Evolutionary conservation across 1,140 invertebrate genomes (phyloP), one percentile per base, ranked within the genome.

Genomic region (Trachymyrmex cornetzi): DNA sequence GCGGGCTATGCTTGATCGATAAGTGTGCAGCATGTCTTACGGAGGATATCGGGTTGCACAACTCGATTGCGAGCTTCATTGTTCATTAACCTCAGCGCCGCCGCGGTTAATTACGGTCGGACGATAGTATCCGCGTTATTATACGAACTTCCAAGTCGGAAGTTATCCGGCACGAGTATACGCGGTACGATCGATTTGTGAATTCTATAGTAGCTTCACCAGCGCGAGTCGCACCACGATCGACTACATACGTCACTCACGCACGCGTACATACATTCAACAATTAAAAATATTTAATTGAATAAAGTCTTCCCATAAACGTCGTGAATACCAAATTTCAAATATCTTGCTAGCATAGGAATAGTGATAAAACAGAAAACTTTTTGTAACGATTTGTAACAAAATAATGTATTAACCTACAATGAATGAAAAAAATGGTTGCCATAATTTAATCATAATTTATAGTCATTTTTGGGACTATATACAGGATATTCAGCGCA

Each of bases 1-100:
- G n/a, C 81, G 22, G 69, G n/a, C 71, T 90, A 86, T 22, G 64
- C 50, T 79, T 90, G 89, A 90, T 90, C 77, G 89, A 90, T 90
- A 90, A 90, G 89, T 88, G 50, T 50, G 59, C 44, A 34, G 61
- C 48, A 24, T 88, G 71, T 90, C 89, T 90, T 90, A 90, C 80
- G 50, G 24, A 82, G 69, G 50, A 48, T 67, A 87, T 87, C 79
- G 61, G 61, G 12, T 53, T 79, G 50, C 61, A 63, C 72, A 77
- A 85, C 61, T 75, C 74, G 81, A 80, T 72, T 75, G 59, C 85
- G 30, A 67, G 61, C 59, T 9, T 85, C 85, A 87, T 87, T 90
- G 89, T 89, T 89, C 89, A 89, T 87, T 72, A 80, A 87, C 59
- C 77, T 82, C 85, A 77, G 59, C 38, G 67, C 75, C 63, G 69